Conservation (phyloP, 2,797 vertebrate species). For the Pangasius sanitwongsei region DNA sequence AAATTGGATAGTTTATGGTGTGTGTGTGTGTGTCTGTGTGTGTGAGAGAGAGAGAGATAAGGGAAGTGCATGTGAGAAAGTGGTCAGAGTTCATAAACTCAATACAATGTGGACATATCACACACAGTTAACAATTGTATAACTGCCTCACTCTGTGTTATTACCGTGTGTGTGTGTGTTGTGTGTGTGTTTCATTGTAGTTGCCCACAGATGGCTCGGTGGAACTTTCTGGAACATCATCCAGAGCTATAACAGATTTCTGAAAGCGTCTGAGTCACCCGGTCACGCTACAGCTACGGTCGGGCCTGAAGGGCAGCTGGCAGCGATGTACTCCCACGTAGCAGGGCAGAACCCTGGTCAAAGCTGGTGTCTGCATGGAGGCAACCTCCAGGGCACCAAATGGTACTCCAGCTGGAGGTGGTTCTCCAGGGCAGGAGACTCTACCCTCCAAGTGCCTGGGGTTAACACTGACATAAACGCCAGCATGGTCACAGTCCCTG, state of each 20-base stretch:
- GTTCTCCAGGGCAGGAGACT: slow-evolving; percentile 4
- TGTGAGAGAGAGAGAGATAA: background rate
- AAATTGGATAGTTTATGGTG: slow-evolving; percentile 23
- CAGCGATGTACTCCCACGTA: background rate
- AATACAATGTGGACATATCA: background rate
- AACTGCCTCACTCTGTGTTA: background rate
- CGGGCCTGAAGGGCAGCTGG: background rate
- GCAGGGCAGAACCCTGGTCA: background rate
- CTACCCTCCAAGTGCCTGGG: background rate
- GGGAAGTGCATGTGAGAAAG: background rate
- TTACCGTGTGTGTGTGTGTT: background rate
- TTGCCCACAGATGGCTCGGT: slow-evolving; percentile 2
- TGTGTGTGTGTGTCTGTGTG: slow-evolving; percentile 1
- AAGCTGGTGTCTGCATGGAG: slow-evolving; percentile 11
- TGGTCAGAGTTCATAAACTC: background rate
- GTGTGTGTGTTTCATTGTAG: background rate
- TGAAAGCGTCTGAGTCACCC: background rate
- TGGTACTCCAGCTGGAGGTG: slow-evolving; percentile 34
- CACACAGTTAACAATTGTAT: background rate
- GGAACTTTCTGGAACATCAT: background rate
- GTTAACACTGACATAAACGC: background rate
- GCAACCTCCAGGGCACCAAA: slow-evolving; percentile 18
- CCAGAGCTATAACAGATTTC: background rate
- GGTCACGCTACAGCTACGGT: background rate
- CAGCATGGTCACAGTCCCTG: background rate